phyloP scores from a whole-genome alignment of 2,113 vertebrate genomes.

The Ascaphus truei region DNA sequence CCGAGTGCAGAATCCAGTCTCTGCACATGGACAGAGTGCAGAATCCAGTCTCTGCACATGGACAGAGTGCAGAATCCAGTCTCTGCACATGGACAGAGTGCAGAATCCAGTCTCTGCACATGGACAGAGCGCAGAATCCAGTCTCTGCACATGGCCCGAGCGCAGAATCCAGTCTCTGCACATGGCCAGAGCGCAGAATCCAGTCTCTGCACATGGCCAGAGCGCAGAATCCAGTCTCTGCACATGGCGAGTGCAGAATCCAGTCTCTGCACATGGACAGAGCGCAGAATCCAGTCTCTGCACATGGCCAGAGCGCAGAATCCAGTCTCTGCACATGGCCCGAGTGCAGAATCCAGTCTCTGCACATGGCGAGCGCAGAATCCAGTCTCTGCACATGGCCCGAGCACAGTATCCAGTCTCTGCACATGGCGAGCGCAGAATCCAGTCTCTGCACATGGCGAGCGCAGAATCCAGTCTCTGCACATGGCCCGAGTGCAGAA shows the following conservation, averaged over 20 bases:
- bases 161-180: not conserved
- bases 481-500: too few species aligned
- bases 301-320: too few species aligned
- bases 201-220: not conserved
- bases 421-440: not conserved
- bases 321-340: not conserved
- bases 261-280: not conserved
- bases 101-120: not conserved
- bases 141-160: not conserved
- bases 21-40: too few species aligned
- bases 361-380: not conserved
- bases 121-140: too few species aligned
- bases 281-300: not conserved
- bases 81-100: not conserved
- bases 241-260: not conserved
- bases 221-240: not conserved
- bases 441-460: not conserved
- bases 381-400: not conserved
- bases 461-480: slow-evolving; percentile 1
- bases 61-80: too few species aligned
- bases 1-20: too few species aligned
- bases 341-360: too few species aligned
- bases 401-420: too few species aligned
- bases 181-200: too few species aligned
- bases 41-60: not conserved